Evolutionary conservation across 2,888 invertebrate species (phyloP).

Genomic region (Psococerastis gibbosa): DNA sequence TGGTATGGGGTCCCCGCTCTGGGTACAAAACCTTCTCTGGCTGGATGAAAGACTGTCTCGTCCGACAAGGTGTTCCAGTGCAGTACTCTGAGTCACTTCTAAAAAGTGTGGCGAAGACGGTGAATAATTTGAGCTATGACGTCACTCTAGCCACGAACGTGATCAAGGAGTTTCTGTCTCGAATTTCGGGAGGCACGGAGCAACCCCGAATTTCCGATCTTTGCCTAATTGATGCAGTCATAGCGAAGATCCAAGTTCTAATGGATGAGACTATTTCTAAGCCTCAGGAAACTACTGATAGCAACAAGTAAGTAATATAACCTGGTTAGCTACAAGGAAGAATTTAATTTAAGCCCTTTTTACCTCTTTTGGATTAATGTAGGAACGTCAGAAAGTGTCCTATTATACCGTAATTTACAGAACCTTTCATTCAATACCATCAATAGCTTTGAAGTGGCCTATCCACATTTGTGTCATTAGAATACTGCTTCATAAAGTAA

Average conservation of each 20-base stretch:
- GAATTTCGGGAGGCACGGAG: slow-evolving; percentile 22
- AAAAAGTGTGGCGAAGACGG: slow-evolving; percentile 49
- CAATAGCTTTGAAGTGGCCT: too few relatives aligned
- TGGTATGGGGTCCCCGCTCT: slow-evolving; percentile 77
- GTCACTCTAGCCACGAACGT: slow-evolving; percentile 40
- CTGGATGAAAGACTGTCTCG: slow-evolving; percentile 82
- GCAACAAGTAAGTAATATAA: slow-evolving; percentile 24
- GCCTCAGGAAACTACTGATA: slow-evolving; percentile 23
- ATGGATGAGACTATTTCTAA: slow-evolving; percentile 29
- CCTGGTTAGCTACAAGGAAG: too few relatives aligned
- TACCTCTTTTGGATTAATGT: too few relatives aligned
- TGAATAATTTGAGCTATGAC: slow-evolving; percentile 41
- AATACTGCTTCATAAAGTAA: too few relatives aligned
- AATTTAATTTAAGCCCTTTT: too few relatives aligned
- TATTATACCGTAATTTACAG: too few relatives aligned
- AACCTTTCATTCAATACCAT: too few relatives aligned
- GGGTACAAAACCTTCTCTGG: slow-evolving; percentile 66
- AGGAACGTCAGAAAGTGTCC: too few relatives aligned
- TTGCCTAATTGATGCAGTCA: slow-evolving; percentile 52
- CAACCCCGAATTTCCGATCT: slow-evolving; percentile 53
- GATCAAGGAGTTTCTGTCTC: slow-evolving; percentile 24
- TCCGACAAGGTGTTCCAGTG: slow-evolving; percentile 78
- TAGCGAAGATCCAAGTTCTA: slow-evolving; percentile 52
- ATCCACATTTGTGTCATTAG: too few relatives aligned
- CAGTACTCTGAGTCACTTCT: slow-evolving; percentile 53